Evolutionary conservation across 2,888 invertebrate genomes (phyloP).

Genomic region (Heliconius hortense): DNA sequence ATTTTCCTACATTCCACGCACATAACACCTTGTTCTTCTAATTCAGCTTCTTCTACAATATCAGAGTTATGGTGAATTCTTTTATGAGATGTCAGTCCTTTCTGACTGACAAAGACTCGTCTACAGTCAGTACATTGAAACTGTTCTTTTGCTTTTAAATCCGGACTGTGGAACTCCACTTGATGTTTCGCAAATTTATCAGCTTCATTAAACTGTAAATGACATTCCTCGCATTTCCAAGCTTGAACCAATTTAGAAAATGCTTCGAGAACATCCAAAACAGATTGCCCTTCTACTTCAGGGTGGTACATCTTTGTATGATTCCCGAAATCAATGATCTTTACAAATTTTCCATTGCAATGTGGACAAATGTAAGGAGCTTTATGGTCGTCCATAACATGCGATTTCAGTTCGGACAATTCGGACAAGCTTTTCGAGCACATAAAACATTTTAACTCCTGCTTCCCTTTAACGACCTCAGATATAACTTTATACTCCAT

Average conservation of each 20-base stretch:
- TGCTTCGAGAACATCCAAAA: constrained; percentile 70
- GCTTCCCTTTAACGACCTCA: constrained; percentile 68
- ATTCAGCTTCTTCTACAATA: constrained; percentile 54
- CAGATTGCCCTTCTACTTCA: constrained; percentile 66
- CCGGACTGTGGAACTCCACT: constrained; percentile 66
- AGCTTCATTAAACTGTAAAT: constrained; percentile 69
- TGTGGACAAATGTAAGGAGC: constrained; percentile 67
- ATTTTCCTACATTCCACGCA: constrained; percentile 74
- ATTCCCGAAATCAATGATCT: constrained; percentile 69
- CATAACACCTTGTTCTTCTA: constrained; percentile 62
- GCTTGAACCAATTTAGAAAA: constrained; percentile 70
- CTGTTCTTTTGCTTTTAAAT: constrained; percentile 61
- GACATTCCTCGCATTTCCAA: constrained; percentile 78
- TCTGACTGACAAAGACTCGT: constrained; percentile 68
- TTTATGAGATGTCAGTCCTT: constrained; percentile 69
- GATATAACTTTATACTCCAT: constrained; percentile 75
- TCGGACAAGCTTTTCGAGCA: constrained; percentile 64
- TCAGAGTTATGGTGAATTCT: constrained; percentile 67
- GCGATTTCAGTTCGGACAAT: constrained; percentile 66
- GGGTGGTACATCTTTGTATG: constrained; percentile 70
- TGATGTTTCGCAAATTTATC: constrained; percentile 73
- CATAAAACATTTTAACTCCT: constrained; percentile 70
- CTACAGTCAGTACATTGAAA: constrained; percentile 72
- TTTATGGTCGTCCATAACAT: constrained; percentile 71
- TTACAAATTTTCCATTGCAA: constrained; percentile 64